These are phyloP conservation scores for Heliconius himera DNA, from an alignment of 1,140 invertebrate species.

Conservation along the genomic window DNA sequence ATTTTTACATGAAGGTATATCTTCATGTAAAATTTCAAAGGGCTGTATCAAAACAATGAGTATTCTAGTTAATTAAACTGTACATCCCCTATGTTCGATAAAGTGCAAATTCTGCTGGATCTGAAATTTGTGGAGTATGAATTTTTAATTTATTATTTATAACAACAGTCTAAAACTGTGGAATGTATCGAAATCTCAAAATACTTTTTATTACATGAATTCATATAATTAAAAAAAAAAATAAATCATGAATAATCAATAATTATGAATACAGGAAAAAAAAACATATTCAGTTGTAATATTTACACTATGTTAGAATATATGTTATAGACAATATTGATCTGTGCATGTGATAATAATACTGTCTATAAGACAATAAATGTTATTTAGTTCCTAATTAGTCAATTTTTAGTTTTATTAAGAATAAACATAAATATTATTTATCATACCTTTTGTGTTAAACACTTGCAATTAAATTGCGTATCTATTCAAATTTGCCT, in stretches of 20 bases:
- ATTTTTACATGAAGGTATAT: no score
- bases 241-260: no score
- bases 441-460: background rate
- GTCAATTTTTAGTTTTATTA: background rate
- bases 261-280: no score
- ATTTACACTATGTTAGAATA: background rate
- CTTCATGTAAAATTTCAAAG: background rate
- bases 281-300: background rate
- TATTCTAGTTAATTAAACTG: no score
- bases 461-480: background rate
- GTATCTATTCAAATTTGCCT: background rate
- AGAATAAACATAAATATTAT: background rate
- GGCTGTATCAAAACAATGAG: background rate
- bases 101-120: no score
- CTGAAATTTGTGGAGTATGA: no score
- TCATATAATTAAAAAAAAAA: no score
- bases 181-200: background rate
- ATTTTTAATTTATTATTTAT: no score
- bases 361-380: constrained; percentile 6
- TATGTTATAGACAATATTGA: background rate
- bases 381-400: background rate
- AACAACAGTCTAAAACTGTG: background rate
- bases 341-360: background rate
- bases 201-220: no score
- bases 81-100: no score